Evolutionary conservation across 2,888 invertebrate species (phyloP), one percentile per base, ranked within the genome.

Genomic region (Sinopyrophorus schimmeli): DNA sequence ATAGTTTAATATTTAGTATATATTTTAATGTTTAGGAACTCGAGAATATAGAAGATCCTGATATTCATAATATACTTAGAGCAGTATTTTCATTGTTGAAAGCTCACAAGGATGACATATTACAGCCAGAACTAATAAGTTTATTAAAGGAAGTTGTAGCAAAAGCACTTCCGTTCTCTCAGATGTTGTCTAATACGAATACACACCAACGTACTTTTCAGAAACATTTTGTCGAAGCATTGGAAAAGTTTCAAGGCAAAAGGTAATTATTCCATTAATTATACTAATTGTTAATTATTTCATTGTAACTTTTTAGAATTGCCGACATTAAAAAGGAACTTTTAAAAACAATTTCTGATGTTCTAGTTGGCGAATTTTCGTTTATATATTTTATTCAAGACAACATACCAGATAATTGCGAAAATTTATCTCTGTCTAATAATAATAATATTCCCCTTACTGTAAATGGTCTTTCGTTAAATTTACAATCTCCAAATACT

Each of bases 21-120:
- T n/a, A n/a, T n/a, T n/a, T n/a, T n/a, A n/a, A n/a, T 43, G 3
- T 23, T 37, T 17, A 48, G 40, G 42, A 55, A 31, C 6, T 39
- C 5, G 46, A 42, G 23, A 47, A 50, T 32, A 42, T 14, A 24
- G 55, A 61, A 3, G 55, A 43, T 35, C 49, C 58, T 6, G 47
- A 53, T 12, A 60, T 69, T 11, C 63, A 72, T 39, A 74, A 73
- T 48, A 70, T 77, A 17, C 75, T 80, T 57, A 76, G 76, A 57
- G 77, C 76, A 62, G 74, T 80, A 24, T 72, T 80, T 31, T 66
- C 77, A 38, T 80, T 80, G 64, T 67, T 83, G 47, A 68, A 79
- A 20, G 63, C 76, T 20, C 79, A 79, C 63, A 76, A 77, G 48
- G 79, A 79, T 30, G 80, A 81, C 59, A 68, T 75, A 28, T 79